These are phyloP conservation scores for Lasioglossum oenotherae DNA, from an alignment of 2,888 invertebrate genomes.

Conservation along the genomic window DNA sequence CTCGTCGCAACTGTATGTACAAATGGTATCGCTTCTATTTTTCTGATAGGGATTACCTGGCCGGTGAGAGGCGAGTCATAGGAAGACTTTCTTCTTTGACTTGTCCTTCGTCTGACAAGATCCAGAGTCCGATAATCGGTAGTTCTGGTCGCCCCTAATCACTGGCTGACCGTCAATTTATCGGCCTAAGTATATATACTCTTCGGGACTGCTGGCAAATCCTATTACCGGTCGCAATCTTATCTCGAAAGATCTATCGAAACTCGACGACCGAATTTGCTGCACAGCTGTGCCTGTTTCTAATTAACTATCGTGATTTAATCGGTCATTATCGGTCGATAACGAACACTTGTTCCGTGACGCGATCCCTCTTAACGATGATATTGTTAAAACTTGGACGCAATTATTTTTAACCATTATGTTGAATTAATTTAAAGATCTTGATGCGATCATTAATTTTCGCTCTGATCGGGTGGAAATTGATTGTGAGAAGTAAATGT, in stretches of 20 bases:
- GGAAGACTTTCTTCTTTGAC: not conserved
- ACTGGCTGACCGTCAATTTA: not conserved
- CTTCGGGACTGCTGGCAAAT: not conserved
- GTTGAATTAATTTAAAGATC: not conserved
- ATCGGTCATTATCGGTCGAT: not conserved
- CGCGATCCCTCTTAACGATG: not conserved
- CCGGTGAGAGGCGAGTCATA: not conserved
- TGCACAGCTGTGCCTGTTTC: not conserved
- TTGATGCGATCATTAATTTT: too few species aligned
- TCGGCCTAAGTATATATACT: not conserved
- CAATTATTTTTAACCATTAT: not conserved
- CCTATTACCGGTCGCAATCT: not conserved
- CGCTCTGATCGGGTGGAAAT: too few species aligned
- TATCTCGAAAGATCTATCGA: not conserved
- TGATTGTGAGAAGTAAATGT: not conserved
- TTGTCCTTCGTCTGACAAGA: not conserved
- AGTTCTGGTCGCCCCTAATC: not conserved
- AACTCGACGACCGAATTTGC: not conserved
- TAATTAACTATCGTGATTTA: not conserved
- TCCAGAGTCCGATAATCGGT: not conserved
- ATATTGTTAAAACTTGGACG: not conserved
- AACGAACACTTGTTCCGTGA: not conserved
- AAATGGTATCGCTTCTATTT: conserved; percentile 14
- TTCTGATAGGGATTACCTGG: not conserved
- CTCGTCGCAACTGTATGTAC: conserved; percentile 3